Base-by-base conservation (phyloP, 2,113 vertebrate species). In the Cyanoramphus novaezelandiae region DNA sequence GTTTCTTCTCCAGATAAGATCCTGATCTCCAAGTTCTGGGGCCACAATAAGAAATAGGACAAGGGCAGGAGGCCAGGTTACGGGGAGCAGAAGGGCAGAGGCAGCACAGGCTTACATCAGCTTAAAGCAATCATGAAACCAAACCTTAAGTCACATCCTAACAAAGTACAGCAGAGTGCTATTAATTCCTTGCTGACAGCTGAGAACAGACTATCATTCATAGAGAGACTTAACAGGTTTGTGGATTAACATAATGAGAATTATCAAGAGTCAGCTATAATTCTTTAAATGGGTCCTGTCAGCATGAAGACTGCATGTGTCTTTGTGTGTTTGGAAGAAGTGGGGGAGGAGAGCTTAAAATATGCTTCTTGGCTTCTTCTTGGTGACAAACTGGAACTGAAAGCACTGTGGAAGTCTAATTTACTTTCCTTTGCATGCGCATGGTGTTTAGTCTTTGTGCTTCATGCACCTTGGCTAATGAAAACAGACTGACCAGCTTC, bases 171-270 rank as follows among this genome's bases (percentile, higher is more conserved):
- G 72, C 85, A 83, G 55, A 88, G 82, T 74, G 85, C 64, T 78
- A 79, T 94, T 94, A 95, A 96, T 94, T 93, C 90, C 80, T 92
- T 72, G 80, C 82, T 97, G 95, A 95, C 93, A 96, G 80, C 80
- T 94, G 83, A 62, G 82, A 90, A 96, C 65, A 94, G 88, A 50
- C 65, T n/a, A 68, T 93, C 95, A 88, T 90, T 96, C 86, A 92
- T 3, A 44, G 60, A 29, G 69, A 92, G 80, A 86, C 74, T 96
- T 90, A 93, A 76, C 92, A 95, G 95, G 92, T 96, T 94, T 94
- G 82, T 84, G 93, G 90, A 92, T 97, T 96, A 94, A 88, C 92
- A 93, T 94, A 93, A 96, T 90, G 77, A 91, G 93, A 96, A 96
- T 93, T 92, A 94, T 64, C 93, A 93, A 75, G 76, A 92, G 80